Base-by-base conservation (phyloP, 1,140 invertebrate species). In the Alviniconcha marisindica region DNA sequence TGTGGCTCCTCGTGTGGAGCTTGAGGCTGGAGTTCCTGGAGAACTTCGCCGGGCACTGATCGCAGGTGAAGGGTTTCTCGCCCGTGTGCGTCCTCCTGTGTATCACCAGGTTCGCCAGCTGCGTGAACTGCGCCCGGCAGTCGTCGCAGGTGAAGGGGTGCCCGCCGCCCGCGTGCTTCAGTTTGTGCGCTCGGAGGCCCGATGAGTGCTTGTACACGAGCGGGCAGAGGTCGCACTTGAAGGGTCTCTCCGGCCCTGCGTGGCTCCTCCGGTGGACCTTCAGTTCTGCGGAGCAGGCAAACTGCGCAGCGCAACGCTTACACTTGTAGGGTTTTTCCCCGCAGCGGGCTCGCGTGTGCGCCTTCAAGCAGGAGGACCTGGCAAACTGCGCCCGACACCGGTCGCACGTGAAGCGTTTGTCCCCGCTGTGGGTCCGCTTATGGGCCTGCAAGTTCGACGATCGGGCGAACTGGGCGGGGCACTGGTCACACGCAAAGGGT, bases 401-500 rank as follows among this genome's bases (percentile, higher is more conserved):
- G 3, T 51, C 60, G 51, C 82, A 83, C 38, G 28, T 73, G n/a
- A 79, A 79, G 1, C 76, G 76, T 31, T 83, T 83, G 7, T 79
- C 82, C 4, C 44, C 42, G 2, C 42, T 33, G 74, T 54, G 42
- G 44, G 44, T 33, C n/a, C n/a, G n/a, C 24, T 33, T 85, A 66
- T 88, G 87, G 28, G 79, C 78, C 48, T 85, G 83, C 42, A 88
- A 48, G 38, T 83, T 83, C 36, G 84, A 82, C 44, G 73, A 90
- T 96, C 96, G n/a, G 21, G 54, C 31, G 63, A 80, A 84, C 18
- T 40, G 31, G 56, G 96, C 94, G 24, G 96, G 96, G 92, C 97
- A 97, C 89, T 97, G 96, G n/a, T 96, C 95, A 93, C 97, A 97
- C 2, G 96, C 96, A 93, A 97, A 97, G 0, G 97, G 96, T 89